Base-by-base conservation (phyloP, 2,888 invertebrate genomes). In the Drosophila melanocephala region DNA sequence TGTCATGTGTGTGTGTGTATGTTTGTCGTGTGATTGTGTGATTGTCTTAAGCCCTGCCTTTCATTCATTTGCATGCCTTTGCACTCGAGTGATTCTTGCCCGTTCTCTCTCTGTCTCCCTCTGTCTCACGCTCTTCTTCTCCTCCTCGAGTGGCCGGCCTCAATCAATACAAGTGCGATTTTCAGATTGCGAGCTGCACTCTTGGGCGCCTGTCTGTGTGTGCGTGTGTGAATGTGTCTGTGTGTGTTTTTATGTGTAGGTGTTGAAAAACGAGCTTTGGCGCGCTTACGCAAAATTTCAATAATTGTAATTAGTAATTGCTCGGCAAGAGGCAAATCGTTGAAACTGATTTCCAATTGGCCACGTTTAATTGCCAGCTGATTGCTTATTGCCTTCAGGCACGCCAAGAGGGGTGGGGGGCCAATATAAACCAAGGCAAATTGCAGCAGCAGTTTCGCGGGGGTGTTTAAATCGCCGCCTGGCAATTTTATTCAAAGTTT, bases 331-430 rank as follows among this genome's bases (percentile, higher is more conserved):
- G 51, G 85, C 82, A 77, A 84, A 82, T 84, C 69, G 70, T 75
- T 83, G 7, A 77, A 83, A 72, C 82, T 74, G 85, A 81, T 75
- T 77, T 79, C 70, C 70, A 71, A 73, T 77, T 65, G 81, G 65
- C 57, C 62, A 62, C 73, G 60, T 78, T 84, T 86, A 86, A 86
- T 86, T 88, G 89, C 87, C 76, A 65, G 59, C 75, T 79, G 87
- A 84, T 86, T 82, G 86, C 78, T 64, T 85, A 79, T 86, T 86
- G 84, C 84, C 76, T 77, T 84, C 71, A 72, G 83, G 72, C 86
- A 86, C 87, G 86, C 85, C 69, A 87, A 39, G 16, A 16, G 28
- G 30, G n/a, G 39, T 22, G 22, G 26, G 26, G 7, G 22, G 51
- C 51, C 56, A 63, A 52, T 56, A 37, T 37, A 56, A 39, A 42